Evolutionary conservation across 2,797 vertebrate genomes (phyloP).

Genomic region (Oreochromis grahami): DNA sequence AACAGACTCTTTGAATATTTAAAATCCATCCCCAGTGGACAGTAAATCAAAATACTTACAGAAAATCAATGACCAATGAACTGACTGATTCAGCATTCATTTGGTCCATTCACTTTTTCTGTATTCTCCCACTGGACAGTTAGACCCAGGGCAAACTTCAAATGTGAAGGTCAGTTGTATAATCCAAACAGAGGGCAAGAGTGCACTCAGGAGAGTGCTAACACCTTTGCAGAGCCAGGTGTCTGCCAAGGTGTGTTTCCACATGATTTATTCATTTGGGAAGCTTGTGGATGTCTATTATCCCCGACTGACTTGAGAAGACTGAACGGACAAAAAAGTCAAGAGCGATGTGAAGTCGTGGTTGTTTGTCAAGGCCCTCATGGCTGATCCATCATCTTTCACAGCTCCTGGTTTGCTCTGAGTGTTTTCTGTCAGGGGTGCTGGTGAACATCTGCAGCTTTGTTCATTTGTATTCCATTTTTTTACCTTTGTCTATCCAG

Average conservation of each 20-base stretch:
- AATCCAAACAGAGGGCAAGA: constrained; percentile 2
- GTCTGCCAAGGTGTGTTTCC: constrained; percentile 29
- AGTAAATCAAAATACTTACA: background rate
- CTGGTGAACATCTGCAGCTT: constrained; percentile 10
- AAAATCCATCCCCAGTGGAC: background rate
- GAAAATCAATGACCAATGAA: background rate
- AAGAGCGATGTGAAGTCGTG: constrained; percentile 29
- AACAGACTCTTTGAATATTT: background rate
- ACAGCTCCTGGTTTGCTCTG: background rate
- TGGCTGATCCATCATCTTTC: constrained; percentile 16
- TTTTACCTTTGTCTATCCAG: constrained; percentile 1
- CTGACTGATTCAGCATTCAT: background rate
- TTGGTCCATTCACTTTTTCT: background rate
- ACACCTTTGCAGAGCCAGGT: background rate
- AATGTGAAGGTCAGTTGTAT: constrained; percentile 34
- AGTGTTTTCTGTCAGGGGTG: background rate
- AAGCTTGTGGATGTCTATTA: constrained; percentile 16
- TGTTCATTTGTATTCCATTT: background rate
- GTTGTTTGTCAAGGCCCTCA: background rate
- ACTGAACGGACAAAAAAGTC: constrained; percentile 16
- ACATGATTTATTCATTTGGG: constrained; percentile 64
- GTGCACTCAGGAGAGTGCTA: constrained; percentile 3
- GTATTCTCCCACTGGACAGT: background rate
- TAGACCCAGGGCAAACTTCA: background rate
- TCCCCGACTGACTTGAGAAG: constrained; percentile 24